Conservation (phyloP, 2,888 invertebrate genomes). For the Zygothrica quintamaculata region DNA sequence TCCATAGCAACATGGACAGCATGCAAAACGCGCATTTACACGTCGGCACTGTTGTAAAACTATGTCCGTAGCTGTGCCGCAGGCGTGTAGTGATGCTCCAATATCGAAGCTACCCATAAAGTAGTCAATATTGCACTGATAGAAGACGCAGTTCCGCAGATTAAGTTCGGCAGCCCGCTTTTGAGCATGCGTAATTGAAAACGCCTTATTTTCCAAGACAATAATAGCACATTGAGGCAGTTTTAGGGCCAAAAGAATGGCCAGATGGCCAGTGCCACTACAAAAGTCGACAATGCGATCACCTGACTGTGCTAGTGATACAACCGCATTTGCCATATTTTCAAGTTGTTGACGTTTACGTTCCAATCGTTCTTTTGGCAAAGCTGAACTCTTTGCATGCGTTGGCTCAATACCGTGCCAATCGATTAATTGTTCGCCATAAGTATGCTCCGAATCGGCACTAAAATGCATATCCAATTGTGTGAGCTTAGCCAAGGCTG, state of each 20-base stretch:
- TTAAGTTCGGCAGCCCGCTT: slow-evolving; percentile 88
- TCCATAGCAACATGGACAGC: slow-evolving; percentile 98
- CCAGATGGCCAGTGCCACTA: slow-evolving; percentile 96
- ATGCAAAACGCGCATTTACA: slow-evolving; percentile 91
- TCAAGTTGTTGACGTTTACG: slow-evolving; percentile 95
- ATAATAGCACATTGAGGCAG: slow-evolving; percentile 92
- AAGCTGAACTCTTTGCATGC: slow-evolving; percentile 90
- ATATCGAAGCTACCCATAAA: slow-evolving; percentile 92
- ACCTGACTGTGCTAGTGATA: slow-evolving; percentile 88
- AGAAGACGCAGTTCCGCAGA: slow-evolving; percentile 90
- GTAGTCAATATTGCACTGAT: slow-evolving; percentile 96
- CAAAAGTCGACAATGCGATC: slow-evolving; percentile 96
- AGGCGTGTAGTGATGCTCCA: slow-evolving; percentile 96
- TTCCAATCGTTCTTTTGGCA: slow-evolving; percentile 89
- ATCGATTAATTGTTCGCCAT: slow-evolving; percentile 85
- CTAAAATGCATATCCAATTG: slow-evolving; percentile 78
- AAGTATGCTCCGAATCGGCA: slow-evolving; percentile 67
- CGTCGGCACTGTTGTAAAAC: slow-evolving; percentile 93
- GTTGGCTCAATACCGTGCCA: slow-evolving; percentile 89
- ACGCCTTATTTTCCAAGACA: slow-evolving; percentile 96
- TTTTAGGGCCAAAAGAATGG: slow-evolving; percentile 92
- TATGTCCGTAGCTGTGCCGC: slow-evolving; percentile 97
- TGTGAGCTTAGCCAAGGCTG: slow-evolving; percentile 82
- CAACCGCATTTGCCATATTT: slow-evolving; percentile 91
- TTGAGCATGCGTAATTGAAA: slow-evolving; percentile 91